Percentiles rank a stretch among this genome's conserved stretches.
phyloP scores from a whole-genome alignment of 2,888 invertebrate genomes.

The Sarcophaga variegata region DNA sequence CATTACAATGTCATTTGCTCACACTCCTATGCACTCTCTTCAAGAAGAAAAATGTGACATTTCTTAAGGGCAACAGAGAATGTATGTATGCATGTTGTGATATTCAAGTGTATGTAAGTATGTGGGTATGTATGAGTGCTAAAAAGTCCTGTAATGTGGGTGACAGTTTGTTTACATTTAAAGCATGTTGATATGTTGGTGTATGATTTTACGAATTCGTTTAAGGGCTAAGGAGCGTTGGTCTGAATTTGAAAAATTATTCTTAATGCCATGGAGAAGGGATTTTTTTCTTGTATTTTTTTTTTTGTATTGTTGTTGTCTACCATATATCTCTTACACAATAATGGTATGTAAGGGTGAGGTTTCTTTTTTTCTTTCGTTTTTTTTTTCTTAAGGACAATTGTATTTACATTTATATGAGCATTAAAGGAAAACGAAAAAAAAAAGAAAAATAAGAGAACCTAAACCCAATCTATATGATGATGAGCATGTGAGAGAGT shows the following conservation, averaged over 20 bases:
- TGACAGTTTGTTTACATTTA: conserved; percentile 13
- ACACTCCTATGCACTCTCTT: background rate
- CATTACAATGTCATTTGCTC: conserved; percentile 25
- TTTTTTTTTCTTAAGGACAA: background rate
- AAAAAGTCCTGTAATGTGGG: background rate
- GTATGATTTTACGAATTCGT: background rate
- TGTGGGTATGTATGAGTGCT: background rate
- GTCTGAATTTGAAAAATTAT: background rate
- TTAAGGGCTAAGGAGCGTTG: background rate
- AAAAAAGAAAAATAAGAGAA: background rate
- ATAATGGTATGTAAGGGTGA: too few relatives aligned
- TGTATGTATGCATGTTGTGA: too few relatives aligned
- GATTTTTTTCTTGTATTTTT: too few relatives aligned
- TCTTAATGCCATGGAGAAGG: too few relatives aligned
- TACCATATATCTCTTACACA: too few relatives aligned
- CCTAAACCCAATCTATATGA: background rate
- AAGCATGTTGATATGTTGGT: conserved; percentile 3
- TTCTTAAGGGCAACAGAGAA: background rate
- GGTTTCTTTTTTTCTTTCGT: too few relatives aligned
- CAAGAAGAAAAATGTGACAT: background rate
- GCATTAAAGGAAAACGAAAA: background rate
- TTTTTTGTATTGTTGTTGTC: too few relatives aligned
- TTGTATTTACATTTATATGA: conserved; percentile 4
- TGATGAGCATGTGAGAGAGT: background rate
- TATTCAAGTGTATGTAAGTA: too few relatives aligned